These are phyloP conservation scores for Podarcis muralis DNA, from an alignment of 2,113 vertebrate genomes.

Conservation along the genomic window DNA sequence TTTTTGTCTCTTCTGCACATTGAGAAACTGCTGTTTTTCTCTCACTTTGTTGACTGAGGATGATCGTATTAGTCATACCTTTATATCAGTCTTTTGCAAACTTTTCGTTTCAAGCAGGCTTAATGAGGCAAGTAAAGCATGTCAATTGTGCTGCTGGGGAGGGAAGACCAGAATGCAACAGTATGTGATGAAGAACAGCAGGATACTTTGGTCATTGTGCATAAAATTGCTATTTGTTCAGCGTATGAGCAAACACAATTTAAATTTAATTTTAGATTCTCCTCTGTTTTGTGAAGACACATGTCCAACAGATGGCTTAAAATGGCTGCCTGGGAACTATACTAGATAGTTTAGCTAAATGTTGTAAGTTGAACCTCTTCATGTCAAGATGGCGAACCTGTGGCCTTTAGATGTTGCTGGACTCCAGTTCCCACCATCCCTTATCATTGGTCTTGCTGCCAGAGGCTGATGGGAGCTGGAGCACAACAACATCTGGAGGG, in stretches of 20 bases:
- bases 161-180: constrained; percentile 34
- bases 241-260: constrained; percentile 48
- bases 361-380: background rate
- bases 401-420: background rate
- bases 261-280: constrained; percentile 65
- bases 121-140: constrained; percentile 53
- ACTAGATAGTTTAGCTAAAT: background rate
- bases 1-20: constrained; percentile 37
- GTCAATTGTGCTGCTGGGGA: constrained; percentile 23
- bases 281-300: background rate
- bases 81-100: constrained; percentile 43
- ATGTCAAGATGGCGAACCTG: background rate
- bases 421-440: background rate
- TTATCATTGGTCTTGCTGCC: background rate
- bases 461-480: too few species aligned
- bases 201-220: constrained; percentile 28
- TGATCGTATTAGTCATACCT: constrained; percentile 16
- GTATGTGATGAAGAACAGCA: constrained; percentile 51
- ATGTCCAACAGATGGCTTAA: constrained; percentile 28
- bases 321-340: background rate
- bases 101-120: constrained; percentile 47
- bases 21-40: constrained; percentile 40
- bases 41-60: constrained; percentile 12
- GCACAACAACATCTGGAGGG: too few species aligned
- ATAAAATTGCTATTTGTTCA: constrained; percentile 57